These are phyloP conservation scores for Plusia festucae DNA, from an alignment of 2,888 invertebrate species.

Conservation along the genomic window DNA sequence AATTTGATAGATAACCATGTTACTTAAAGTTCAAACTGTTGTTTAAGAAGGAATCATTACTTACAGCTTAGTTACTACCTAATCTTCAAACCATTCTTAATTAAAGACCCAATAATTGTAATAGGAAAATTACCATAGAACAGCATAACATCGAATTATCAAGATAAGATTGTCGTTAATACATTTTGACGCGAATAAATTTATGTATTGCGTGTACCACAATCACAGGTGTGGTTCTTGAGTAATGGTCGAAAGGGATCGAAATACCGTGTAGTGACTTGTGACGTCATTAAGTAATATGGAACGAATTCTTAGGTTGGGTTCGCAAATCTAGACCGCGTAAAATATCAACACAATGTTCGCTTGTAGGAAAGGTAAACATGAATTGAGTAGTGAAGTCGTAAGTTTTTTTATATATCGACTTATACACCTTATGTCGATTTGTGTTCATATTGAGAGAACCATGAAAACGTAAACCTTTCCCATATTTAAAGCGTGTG, in stretches of 20 bases:
- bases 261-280: slow-evolving; percentile 51
- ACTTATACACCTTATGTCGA: too few relatives aligned
- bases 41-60: neutral
- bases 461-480: too few relatives aligned
- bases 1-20: too few relatives aligned
- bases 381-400: too few relatives aligned
- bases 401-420: too few relatives aligned
- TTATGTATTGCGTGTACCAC: slow-evolving; percentile 64
- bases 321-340: slow-evolving; percentile 16
- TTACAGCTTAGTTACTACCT: neutral
- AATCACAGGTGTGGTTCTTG: slow-evolving; percentile 68
- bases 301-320: slow-evolving; percentile 35
- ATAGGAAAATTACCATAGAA: slow-evolving; percentile 25
- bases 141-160: slow-evolving; percentile 7
- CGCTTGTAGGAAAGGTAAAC: too few relatives aligned
- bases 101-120: slow-evolving; percentile 13
- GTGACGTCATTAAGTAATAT: slow-evolving; percentile 63
- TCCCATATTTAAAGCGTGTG: too few relatives aligned
- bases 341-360: too few relatives aligned
- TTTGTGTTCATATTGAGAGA: too few relatives aligned
- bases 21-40: neutral
- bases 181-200: slow-evolving; percentile 61
- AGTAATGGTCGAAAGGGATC: slow-evolving; percentile 65
- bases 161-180: slow-evolving; percentile 57
- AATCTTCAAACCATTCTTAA: neutral